Base-by-base conservation (phyloP, 2,113 vertebrate genomes). In the Gnathonemus echidnorhynchus region DNA sequence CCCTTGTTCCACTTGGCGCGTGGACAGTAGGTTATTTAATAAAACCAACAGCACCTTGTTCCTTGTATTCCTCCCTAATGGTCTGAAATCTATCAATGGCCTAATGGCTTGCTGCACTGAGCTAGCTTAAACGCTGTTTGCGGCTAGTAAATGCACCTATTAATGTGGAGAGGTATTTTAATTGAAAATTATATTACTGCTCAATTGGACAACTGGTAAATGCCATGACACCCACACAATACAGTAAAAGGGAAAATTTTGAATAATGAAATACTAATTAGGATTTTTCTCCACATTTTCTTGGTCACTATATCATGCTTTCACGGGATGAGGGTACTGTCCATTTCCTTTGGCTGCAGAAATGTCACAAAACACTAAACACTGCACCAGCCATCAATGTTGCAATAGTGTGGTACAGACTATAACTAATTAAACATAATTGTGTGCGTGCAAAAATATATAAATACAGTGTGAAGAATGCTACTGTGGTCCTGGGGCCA, bases 81-180 rank as follows among this genome's bases (percentile, higher is more conserved):
- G 87, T 58, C 87, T 58, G 50, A 88, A 83, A 90, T 90, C 77
- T 88, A 90, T 88, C 87, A 90, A 56, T 84, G 87, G 52, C 70
- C 74, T 90, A 88, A 90, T 85, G 80, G 87, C 70, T 52, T 84
- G 90, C 66, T 90, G 66, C 66, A 39, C 84, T 88, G 46, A 52
- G 48, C 21, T 77, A 66, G n/a, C 31, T 80, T 45, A 90, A 90
- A 80, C 24, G 17, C 74, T 88, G 74, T 58, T 87, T 88, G 87
- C 9, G 49, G 21, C 35, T 84, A 90, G 83, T 80, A 90, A 88
- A 88, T 88, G 74, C 74, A 84, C 66, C 74, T 84, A 88, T 90
- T 90, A 90, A 52, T 21, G 74, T 24, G 24, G 50, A 49, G 46
- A 89, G 39, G 74, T 46, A 42, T 39, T 89, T 89, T 85, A 42